Conservation (phyloP, 2,888 invertebrate genomes). For the Eubasilissa splendida region DNA sequence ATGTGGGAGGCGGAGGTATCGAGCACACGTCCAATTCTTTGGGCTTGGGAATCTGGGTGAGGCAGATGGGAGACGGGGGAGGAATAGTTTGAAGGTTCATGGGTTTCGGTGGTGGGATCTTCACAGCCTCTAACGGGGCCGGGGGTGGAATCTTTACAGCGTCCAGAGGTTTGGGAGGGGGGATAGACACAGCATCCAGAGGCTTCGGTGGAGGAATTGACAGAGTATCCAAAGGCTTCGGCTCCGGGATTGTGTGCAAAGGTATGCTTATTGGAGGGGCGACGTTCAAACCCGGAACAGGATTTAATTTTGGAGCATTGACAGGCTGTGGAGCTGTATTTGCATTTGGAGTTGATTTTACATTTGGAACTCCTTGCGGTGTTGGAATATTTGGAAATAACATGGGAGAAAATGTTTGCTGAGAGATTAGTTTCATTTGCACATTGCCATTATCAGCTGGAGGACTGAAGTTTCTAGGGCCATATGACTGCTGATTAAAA, state of each 20-base stretch:
- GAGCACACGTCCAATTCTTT: constrained; percentile 75
- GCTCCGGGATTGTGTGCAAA: constrained; percentile 61
- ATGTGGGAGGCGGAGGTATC: constrained; percentile 68
- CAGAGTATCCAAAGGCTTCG: constrained; percentile 56
- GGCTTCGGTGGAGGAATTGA: constrained; percentile 58
- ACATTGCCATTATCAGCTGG: neutral
- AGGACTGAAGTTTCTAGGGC: neutral
- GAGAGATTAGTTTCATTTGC: neutral
- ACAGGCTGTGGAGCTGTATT: constrained; percentile 25
- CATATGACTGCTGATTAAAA: neutral
- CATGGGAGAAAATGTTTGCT: constrained; percentile 5
- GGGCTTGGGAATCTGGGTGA: constrained; percentile 76
- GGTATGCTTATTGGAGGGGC: constrained; percentile 61
- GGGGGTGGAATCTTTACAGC: constrained; percentile 63
- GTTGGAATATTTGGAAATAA: constrained; percentile 26
- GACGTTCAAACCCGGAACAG: constrained; percentile 45
- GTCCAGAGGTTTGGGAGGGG: constrained; percentile 55
- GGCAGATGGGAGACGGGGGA: constrained; percentile 74
- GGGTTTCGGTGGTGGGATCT: constrained; percentile 71
- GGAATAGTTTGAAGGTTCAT: constrained; percentile 77
- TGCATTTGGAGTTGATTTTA: neutral
- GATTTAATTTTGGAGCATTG: neutral
- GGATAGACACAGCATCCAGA: constrained; percentile 59
- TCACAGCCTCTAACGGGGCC: constrained; percentile 56
- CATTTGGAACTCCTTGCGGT: neutral